Evolutionary conservation across 2,888 invertebrate species (phyloP), one percentile per base, ranked within the genome.

Genomic region (Rhabditoides inermis): DNA sequence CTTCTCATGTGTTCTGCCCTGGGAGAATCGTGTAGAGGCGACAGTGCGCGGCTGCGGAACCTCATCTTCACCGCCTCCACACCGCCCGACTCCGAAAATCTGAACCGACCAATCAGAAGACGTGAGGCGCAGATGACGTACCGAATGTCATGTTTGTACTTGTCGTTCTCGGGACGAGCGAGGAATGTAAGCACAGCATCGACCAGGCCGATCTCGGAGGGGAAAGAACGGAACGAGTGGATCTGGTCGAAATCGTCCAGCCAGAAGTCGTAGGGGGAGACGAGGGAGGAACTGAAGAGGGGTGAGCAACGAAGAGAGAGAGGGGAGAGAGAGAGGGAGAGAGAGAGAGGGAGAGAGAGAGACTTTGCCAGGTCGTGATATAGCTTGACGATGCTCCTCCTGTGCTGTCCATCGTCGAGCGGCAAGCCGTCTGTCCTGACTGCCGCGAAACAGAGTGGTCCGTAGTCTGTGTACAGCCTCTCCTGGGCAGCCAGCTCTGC

Each of bases 21-120:
- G 27, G 62, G 56, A 20, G 46, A 15, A 52, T 71, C 69, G 36
- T 72, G 68, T 26, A 56, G 52, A 4, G 68, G 55, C 2, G 64
- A 63, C 20, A 73, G 53, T 49, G 68, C 61, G 12, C 73, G 44
- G 6, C 72, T 57, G 42, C 74, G 52, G 37, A 75, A 60, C 15
- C 72, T 60, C 59, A 73, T 65, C 49, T 75, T 74, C n/a, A 63
- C 60, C 3, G 69, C 68, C 42, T 60, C 63, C 32, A 74, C 68
- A 20, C 47, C 54, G 0, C 72, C 72, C 2, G 50, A 49, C 40
- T 57, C 40, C 1, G 62, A 54, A 51, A 72, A 72, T 40, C 63
- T 55, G 15, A 15, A 46, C n/a, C n/a, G n/a, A n/a, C n/a, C n/a
- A n/a, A n/a, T n/a, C n/a, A n/a, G n/a, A n/a, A n/a, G n/a, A n/a